Conservation (phyloP, 2,888 invertebrate species). For the Drosophila leonis region DNA sequence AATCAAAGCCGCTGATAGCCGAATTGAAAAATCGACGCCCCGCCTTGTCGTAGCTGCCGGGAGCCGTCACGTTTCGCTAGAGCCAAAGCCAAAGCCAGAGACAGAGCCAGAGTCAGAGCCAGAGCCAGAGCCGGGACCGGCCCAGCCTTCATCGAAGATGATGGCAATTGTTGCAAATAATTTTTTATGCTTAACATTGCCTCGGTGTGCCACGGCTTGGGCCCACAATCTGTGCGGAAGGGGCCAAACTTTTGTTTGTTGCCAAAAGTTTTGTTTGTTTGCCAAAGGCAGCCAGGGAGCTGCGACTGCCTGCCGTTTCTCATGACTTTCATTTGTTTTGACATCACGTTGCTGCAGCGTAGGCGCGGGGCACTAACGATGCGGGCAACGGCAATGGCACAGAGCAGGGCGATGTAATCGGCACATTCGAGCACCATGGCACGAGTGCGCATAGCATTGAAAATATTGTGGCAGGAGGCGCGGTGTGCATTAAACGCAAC, state of each 20-base stretch:
- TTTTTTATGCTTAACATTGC: constrained; percentile 73
- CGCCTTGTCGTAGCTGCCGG: constrained; percentile 45
- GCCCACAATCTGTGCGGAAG: constrained; percentile 12
- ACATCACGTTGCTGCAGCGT: constrained; percentile 72
- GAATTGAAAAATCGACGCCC: constrained; percentile 70
- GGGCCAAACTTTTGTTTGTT: constrained; percentile 72
- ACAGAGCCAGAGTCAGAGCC: background rate
- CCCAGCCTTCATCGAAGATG: constrained; percentile 56
- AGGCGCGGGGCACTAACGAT: constrained; percentile 1
- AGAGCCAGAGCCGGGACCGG: background rate
- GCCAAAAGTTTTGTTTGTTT: constrained; percentile 75
- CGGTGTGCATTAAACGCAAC: constrained; percentile 56
- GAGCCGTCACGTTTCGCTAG: constrained; percentile 68
- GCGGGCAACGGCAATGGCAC: constrained; percentile 9
- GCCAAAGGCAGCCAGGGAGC: constrained; percentile 56
- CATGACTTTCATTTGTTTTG: constrained; percentile 78
- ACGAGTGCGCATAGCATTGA: constrained; percentile 49
- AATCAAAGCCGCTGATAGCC: constrained; percentile 66
- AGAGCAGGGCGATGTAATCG: constrained; percentile 46
- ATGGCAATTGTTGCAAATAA: constrained; percentile 80
- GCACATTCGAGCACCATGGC: constrained; percentile 59
- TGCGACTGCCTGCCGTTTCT: constrained; percentile 60
- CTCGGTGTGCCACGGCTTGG: constrained; percentile 19
- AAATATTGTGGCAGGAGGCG: constrained; percentile 19
- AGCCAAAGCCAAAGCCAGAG: background rate